Evolutionary conservation across 2,888 invertebrate genomes (phyloP).

Genomic region (Drosophila subsilvestris): DNA sequence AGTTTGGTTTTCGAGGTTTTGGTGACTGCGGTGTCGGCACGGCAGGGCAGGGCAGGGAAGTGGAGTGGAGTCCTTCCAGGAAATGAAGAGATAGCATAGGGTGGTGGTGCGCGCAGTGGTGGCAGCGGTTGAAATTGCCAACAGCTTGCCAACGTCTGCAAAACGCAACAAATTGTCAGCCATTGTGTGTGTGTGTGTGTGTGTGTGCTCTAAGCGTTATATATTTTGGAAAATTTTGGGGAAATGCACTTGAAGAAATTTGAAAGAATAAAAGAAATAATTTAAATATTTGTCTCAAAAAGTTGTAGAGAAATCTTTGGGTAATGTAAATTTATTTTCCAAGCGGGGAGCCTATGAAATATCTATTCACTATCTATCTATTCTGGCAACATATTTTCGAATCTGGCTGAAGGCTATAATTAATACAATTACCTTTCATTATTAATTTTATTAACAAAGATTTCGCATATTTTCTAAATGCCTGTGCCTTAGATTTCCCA

Average conservation of each 20-base stretch:
- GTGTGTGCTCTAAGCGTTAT: neutral
- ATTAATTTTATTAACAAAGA: too few relatives aligned
- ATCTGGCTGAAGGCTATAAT: too few relatives aligned
- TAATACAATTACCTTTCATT: too few relatives aligned
- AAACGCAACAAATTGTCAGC: conserved; percentile 56
- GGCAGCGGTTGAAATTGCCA: conserved; percentile 68
- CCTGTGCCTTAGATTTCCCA: neutral
- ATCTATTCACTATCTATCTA: too few relatives aligned
- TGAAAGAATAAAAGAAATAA: neutral
- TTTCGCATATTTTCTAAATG: neutral
- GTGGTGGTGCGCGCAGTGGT: conserved; percentile 28
- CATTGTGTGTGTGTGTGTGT: conserved; percentile 28
- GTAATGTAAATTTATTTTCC: too few relatives aligned
- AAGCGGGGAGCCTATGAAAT: too few relatives aligned
- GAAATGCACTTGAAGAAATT: conserved; percentile 34
- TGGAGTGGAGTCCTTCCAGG: conserved; percentile 2
- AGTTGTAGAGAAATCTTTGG: too few relatives aligned
- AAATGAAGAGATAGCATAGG: conserved; percentile 35
- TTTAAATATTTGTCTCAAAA: too few relatives aligned
- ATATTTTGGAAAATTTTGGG: conserved; percentile 5
- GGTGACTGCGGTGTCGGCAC: conserved; percentile 11
- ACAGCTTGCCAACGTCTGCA: conserved; percentile 47
- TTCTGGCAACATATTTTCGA: too few relatives aligned
- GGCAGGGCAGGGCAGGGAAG: neutral
- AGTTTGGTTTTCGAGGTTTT: conserved; percentile 32